Evolutionary conservation across 2,888 invertebrate species (phyloP).

Genomic region (Stenodema calcarata): DNA sequence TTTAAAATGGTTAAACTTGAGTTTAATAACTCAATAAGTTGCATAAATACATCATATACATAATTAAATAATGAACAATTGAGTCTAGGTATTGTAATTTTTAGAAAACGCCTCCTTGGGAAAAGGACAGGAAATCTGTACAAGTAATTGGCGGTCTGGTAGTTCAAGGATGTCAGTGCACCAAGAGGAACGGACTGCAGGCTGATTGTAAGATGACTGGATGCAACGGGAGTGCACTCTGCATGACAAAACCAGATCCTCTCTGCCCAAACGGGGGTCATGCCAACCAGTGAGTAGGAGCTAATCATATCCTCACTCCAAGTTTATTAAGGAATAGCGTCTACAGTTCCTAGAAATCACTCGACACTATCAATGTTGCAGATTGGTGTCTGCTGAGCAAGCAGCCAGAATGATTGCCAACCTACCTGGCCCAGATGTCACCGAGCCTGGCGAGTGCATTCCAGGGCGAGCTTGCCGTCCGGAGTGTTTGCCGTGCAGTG

Average conservation of each 20-base stretch:
- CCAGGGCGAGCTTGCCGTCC: constrained; percentile 24
- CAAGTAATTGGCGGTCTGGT: constrained; percentile 26
- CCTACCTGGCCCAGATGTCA: background rate
- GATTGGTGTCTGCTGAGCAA: constrained; percentile 21
- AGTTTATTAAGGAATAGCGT: no score
- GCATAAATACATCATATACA: no score
- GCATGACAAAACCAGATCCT: constrained; percentile 51
- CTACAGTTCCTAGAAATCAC: no score
- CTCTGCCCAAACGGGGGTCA: constrained; percentile 50
- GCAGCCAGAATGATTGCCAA: constrained; percentile 5
- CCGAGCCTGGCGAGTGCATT: background rate
- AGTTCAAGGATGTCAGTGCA: constrained; percentile 31
- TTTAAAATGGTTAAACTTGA: background rate
- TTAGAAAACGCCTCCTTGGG: constrained; percentile 45
- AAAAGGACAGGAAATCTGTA: constrained; percentile 41
- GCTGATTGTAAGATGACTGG: constrained; percentile 42
- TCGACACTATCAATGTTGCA: constrained; percentile 5
- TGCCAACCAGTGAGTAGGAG: constrained; percentile 21
- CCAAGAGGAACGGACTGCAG: constrained; percentile 44
- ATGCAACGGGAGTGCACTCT: constrained; percentile 48
- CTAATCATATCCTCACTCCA: no score
- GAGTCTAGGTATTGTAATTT: background rate
- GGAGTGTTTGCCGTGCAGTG: constrained; percentile 29
- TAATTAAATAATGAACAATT: no score
- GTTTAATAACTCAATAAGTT: background rate